Percentiles rank a stretch among this genome's conserved stretches.
These are phyloP conservation scores for Choloepus didactylus DNA, from an alignment of 2,797 vertebrate genomes.

Conservation along the genomic window DNA sequence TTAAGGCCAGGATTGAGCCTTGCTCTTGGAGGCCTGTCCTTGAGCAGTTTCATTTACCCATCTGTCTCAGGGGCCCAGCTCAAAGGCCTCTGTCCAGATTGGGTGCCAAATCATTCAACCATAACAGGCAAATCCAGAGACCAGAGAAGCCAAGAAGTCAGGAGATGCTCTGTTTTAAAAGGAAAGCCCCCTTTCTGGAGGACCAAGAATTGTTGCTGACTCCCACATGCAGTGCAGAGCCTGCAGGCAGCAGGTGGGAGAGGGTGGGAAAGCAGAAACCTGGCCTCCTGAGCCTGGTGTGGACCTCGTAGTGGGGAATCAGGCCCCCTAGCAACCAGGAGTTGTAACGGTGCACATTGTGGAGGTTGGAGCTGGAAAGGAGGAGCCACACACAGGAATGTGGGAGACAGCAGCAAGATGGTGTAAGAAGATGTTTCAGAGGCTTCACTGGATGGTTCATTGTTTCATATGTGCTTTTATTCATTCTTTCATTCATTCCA, in stretches of 20 bases:
- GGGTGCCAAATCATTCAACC: background rate
- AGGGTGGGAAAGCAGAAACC: too few species aligned
- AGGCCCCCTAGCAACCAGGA: background rate
- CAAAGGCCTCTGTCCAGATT: background rate
- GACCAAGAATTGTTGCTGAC: background rate
- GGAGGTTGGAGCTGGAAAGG: background rate
- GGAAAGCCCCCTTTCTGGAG: background rate
- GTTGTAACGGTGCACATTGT: background rate
- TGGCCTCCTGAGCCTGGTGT: background rate
- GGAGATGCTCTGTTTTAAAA: constrained; percentile 7
- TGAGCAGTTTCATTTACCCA: background rate
- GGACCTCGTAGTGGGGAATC: background rate
- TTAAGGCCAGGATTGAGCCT: background rate
- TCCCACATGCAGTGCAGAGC: background rate
- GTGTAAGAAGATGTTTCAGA: background rate
- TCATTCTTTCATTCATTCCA: background rate
- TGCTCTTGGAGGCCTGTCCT: background rate
- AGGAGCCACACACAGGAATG: too few species aligned
- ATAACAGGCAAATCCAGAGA: background rate
- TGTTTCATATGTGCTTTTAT: background rate
- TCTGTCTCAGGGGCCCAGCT: background rate
- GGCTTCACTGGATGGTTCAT: background rate
- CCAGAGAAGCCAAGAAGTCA: background rate
- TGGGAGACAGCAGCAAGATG: background rate
- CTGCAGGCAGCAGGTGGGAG: background rate